Base-by-base conservation (phyloP, 2,888 invertebrate species). In the Callyntrura sp. region DNA sequence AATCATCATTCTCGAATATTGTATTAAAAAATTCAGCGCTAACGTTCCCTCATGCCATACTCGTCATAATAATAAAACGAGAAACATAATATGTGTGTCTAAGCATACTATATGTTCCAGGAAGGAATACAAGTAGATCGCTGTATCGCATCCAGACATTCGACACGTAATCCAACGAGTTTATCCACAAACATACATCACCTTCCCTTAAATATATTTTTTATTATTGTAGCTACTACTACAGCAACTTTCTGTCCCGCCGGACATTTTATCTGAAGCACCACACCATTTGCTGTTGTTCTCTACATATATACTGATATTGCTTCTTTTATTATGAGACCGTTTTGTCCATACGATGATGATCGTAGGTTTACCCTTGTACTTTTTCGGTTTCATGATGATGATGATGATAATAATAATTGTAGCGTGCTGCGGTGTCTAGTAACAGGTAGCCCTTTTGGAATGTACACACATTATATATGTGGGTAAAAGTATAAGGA, bases 141-240 rank as follows among this genome's bases (percentile, higher is more conserved):
- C n/a, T n/a, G n/a, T n/a, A n/a, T n/a, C n/a, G n/a, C n/a, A n/a
- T n/a, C n/a, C n/a, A n/a, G 55, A 55, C 55, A 55, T 55, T 5
- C 55, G n/a, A 55, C 55, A 55, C 55, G 55, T 55, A 55, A 55
- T 55, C 55, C 60, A 23, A 79, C 60, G 62, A 81, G 60, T 60
- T 25, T 17, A 45, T 81, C 79, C 73, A 45, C 45, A 8, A 4
- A n/a, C 57, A 79, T 35, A 14, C 25, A 79, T 25, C 60, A 28
- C 4, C n/a, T n/a, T n/a, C n/a, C n/a, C n/a, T 6, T 35, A 57
- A 28, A 60, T 57, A 35, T 57, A n/a, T 28, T 55, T 23, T 57
- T 79, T 79, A 79, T 35, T 55, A 60, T 60, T 20, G n/a, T 1
- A 9, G 55, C 78, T 43, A 25, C 78, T 28, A 9, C 5, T 79